phyloP scores from a whole-genome alignment of 2,113 vertebrate species.

The Ageneiosus marmoratus region DNA sequence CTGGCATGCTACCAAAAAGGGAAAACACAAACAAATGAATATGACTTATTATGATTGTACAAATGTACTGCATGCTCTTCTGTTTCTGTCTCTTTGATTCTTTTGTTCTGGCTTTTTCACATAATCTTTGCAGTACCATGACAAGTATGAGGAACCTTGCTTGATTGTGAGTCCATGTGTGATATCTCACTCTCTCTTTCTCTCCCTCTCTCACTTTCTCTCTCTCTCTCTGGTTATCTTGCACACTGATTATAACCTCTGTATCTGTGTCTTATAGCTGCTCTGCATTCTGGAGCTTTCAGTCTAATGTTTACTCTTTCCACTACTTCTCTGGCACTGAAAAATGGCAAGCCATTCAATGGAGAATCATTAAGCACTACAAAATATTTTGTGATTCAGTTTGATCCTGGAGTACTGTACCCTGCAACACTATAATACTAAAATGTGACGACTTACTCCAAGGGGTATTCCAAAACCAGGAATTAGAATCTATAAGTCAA shows the following conservation, averaged over 20 bases:
- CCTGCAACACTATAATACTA: neutral
- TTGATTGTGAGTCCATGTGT: neutral
- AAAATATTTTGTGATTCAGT: neutral
- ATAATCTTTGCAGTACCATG: slow-evolving; percentile 3
- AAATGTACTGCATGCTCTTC: neutral
- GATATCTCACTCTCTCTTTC: too few relatives aligned
- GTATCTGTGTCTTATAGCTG: too few relatives aligned
- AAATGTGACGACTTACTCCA: neutral
- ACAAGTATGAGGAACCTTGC: slow-evolving; percentile 2
- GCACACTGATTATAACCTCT: neutral
- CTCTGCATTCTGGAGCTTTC: too few relatives aligned
- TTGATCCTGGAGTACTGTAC: neutral
- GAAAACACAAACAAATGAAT: slow-evolving; percentile 3
- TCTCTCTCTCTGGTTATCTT: too few relatives aligned
- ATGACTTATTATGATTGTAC: slow-evolving; percentile 17
- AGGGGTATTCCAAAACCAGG: neutral
- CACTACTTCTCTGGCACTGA: neutral
- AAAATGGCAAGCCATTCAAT: too few relatives aligned
- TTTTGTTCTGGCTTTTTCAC: slow-evolving; percentile 23
- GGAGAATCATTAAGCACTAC: neutral
- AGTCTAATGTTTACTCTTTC: too few relatives aligned
- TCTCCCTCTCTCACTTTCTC: too few relatives aligned
- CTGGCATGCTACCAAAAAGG: neutral
- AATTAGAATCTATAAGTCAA: neutral
- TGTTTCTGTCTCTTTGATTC: neutral